Percentiles rank a stretch among this genome's conserved stretches.
Evolutionary conservation across 2,888 invertebrate species (phyloP).

Genomic region (Beris morrisii): DNA sequence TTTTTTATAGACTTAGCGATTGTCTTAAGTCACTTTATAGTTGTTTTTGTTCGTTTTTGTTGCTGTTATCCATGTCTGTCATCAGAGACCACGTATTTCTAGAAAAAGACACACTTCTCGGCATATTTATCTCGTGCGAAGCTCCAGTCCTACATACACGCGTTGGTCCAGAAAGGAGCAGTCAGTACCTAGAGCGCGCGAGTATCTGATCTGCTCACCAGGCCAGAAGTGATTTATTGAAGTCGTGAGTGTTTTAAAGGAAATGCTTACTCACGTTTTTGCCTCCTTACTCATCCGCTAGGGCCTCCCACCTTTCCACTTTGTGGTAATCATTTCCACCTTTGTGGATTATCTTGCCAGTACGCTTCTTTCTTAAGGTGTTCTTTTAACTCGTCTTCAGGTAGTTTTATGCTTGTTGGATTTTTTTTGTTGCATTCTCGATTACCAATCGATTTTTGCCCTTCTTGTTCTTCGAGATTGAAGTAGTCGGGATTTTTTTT

Average conservation of each 20-base stretch:
- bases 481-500: too few species aligned
- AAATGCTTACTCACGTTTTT: constrained; percentile 39
- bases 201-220: constrained; percentile 12
- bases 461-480: not conserved
- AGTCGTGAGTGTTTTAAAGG: constrained; percentile 37
- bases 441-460: not conserved
- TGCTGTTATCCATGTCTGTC: too few species aligned
- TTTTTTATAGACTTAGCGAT: too few species aligned
- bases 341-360: constrained; percentile 19
- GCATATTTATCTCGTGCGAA: too few species aligned
- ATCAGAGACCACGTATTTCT: too few species aligned
- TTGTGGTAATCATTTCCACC: constrained; percentile 19
- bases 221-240: constrained; percentile 36
- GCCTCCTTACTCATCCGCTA: constrained; percentile 1
- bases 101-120: too few species aligned
- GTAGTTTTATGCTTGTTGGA: constrained; percentile 8
- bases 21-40: too few species aligned
- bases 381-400: constrained; percentile 15
- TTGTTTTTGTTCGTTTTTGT: too few species aligned
- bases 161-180: not conserved
- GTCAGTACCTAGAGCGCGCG: constrained; percentile 6
- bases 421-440: constrained; percentile 11
- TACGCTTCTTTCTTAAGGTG: constrained; percentile 17
- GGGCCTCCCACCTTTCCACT: constrained; percentile 9
- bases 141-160: not conserved